These are phyloP conservation scores for Motacilla alba DNA, from an alignment of 2,113 vertebrate genomes.

Conservation along the genomic window DNA sequence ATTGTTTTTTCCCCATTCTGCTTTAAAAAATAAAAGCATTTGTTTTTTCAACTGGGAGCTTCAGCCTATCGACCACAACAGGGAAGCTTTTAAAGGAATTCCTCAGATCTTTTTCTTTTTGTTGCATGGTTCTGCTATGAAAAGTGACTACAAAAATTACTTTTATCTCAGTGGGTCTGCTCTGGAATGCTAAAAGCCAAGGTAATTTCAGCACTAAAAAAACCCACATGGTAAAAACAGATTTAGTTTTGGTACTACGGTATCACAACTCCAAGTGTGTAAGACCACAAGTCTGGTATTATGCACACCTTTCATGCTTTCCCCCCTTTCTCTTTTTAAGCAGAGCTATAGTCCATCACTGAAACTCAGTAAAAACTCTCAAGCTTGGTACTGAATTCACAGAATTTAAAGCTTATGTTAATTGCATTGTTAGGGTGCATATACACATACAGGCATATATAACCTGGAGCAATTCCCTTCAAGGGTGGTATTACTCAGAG, in stretches of 20 bases:
- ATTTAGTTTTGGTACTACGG: background rate
- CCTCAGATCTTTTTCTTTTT: background rate
- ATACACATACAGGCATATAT: too few relatives aligned
- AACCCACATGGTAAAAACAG: fast-evolving
- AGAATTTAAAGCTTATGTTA: background rate
- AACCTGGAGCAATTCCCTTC: background rate
- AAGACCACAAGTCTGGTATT: background rate
- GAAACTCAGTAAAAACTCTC: background rate
- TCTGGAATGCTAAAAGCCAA: background rate
- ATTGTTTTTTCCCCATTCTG: slow-evolving; percentile 48
- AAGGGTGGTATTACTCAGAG: background rate
- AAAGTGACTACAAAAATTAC: background rate
- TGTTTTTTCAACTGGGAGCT: slow-evolving; percentile 22
- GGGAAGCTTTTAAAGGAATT: background rate
- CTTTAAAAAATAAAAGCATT: slow-evolving; percentile 55
- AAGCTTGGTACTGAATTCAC: background rate
- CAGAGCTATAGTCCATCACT: background rate
- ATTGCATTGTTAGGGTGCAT: background rate
- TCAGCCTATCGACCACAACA: slow-evolving; percentile 1
- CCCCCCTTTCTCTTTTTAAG: background rate
- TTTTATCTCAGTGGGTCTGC: background rate
- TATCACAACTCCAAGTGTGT: background rate
- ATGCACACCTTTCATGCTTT: background rate
- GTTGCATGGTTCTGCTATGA: background rate
- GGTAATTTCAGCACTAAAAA: background rate